phyloP scores from a whole-genome alignment of 2,797 vertebrate genomes.

The Chelonia mydas region DNA sequence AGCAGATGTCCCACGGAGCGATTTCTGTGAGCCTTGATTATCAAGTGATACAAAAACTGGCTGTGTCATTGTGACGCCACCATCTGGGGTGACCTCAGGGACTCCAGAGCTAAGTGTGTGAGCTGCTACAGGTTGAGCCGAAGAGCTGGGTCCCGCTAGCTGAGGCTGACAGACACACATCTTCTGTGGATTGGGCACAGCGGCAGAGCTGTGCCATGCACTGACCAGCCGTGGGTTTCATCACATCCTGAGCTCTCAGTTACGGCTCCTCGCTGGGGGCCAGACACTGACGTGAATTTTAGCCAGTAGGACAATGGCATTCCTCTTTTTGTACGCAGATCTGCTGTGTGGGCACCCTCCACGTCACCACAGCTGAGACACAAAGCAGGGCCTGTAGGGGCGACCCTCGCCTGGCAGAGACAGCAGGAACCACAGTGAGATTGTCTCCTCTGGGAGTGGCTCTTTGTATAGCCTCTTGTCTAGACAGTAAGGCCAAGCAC shows the following conservation, averaged over 20 bases:
- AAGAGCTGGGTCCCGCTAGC: background rate
- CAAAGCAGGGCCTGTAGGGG: background rate
- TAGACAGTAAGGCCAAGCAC: background rate
- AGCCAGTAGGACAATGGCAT: background rate
- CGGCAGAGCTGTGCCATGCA: background rate
- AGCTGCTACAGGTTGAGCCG: background rate
- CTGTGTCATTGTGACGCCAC: background rate
- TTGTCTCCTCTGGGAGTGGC: background rate
- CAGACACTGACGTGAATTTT: background rate
- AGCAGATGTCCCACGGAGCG: background rate
- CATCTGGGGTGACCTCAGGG: background rate
- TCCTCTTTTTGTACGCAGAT: background rate
- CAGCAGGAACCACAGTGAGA: background rate
- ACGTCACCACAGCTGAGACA: too few relatives aligned
- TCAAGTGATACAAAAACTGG: background rate
- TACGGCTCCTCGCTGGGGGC: background rate
- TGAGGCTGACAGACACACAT: background rate
- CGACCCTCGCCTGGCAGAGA: background rate
- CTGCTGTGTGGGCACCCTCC: background rate
- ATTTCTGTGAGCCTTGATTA: background rate
- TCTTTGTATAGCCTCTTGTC: background rate
- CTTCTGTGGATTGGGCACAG: background rate
- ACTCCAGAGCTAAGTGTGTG: background rate
- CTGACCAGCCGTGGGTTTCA: background rate
- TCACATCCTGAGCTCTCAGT: background rate